Base-by-base conservation (phyloP, 2,113 vertebrate genomes). In the Cyrtonyx montezumae region DNA sequence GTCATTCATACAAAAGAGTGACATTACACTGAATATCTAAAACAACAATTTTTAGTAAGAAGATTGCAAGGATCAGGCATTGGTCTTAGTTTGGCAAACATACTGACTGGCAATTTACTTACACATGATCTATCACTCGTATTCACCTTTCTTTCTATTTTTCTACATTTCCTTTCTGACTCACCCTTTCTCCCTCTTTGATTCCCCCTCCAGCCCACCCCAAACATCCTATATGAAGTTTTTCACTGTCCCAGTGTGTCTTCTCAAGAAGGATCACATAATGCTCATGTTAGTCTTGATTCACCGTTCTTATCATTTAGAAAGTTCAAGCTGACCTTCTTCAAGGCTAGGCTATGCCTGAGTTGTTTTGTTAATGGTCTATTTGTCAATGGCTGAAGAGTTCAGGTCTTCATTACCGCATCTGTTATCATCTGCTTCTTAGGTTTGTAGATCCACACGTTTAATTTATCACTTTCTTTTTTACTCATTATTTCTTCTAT, bases 71-170 rank as follows among this genome's bases (percentile, higher is more conserved):
- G 13, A 76, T 34, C 28, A 59, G 9, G 21, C 23, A 19, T 42
- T 46, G 13, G 16, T 5, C 46, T 55, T 30, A 48, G 37, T 23
- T 59, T 59, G 19, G 13, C 9, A 48, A 73, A 71, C 22, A 13
- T 43, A 58, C 9, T 62, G 21, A 37, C 63, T 34, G 13, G 3
- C 22, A 68, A 42, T 55, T 23, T 82, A 78, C 4, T 1, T 49
- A 32, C 4, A 48, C 4, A 23, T 0, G 0, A 37, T 22, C 28
- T 34, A 11, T 32, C 8, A 1, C 1, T 73, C 61, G 53, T 55
- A 48, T 23, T 55, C 9, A 67, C 34, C 26, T 8, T 73, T 13
- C 45, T n/a, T 79, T 73, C 46, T 6, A 25, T 68, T 84, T 84
- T 68, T 30, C 46, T 43, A 6, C 2, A 37, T 34, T 20, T 91